A percentile compares a stretch with the other conserved stretches of the same genome.
phyloP scores from a whole-genome alignment of 2,113 vertebrate genomes.

The Probosciger aterrimus region DNA sequence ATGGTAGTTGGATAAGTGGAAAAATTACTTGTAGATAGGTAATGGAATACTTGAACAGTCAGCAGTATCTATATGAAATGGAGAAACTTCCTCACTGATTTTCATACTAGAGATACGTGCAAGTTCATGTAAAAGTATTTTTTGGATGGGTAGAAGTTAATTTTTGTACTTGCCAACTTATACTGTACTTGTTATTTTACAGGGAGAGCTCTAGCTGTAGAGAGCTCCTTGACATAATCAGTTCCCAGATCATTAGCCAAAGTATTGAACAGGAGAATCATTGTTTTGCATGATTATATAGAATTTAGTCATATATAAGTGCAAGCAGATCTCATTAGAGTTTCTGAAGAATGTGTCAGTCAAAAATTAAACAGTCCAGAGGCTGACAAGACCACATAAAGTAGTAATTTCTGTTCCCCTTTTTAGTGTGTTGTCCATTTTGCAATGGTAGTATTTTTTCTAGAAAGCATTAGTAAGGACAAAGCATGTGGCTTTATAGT shows the following conservation, averaged over 20 bases:
- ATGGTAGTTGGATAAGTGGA: not conserved
- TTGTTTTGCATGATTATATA: slow-evolving; percentile 12
- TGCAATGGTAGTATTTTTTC: not conserved
- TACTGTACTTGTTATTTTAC: not conserved
- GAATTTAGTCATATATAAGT: not conserved
- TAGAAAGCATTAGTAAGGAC: not conserved
- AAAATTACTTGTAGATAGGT: not conserved
- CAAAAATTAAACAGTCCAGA: not conserved
- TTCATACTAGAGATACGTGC: not conserved
- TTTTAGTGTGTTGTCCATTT: not conserved
- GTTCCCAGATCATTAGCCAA: slow-evolving; percentile 1
- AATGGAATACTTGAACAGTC: not conserved
- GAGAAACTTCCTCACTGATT: not conserved
- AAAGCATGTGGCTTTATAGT: not conserved
- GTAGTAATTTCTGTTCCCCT: not conserved
- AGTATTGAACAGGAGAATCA: not conserved
- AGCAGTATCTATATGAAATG: not conserved
- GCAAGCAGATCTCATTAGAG: not conserved
- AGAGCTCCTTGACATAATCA: not conserved
- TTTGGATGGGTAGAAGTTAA: not conserved
- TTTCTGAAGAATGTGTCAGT: not conserved
- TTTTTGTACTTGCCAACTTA: not conserved
- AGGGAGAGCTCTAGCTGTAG: not conserved
- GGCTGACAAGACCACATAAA: not conserved
- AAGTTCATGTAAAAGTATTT: not conserved